A percentile compares a stretch with the other conserved stretches of the same genome.
Evolutionary conservation across 1,140 invertebrate species (phyloP).

Genomic region (Contarinia nasturtii): DNA sequence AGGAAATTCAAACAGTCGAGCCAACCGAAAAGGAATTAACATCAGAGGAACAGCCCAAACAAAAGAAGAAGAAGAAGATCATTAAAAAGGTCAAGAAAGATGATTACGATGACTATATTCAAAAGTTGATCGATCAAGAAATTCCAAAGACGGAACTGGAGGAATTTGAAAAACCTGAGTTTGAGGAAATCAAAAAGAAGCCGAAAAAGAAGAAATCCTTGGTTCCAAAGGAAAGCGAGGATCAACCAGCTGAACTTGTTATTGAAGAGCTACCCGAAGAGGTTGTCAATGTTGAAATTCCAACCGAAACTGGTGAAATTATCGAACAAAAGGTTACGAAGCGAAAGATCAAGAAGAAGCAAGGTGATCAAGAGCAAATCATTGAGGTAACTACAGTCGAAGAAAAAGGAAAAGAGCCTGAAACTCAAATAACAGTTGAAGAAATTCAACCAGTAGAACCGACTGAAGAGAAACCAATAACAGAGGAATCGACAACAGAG

Average conservation of each 20-base stretch:
- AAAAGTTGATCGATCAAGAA: conserved; percentile 12
- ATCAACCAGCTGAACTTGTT: neutral
- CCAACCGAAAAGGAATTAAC: neutral
- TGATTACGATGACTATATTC: conserved; percentile 8
- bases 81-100: neutral
- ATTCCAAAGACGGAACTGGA: conserved; percentile 10
- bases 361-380: too few species aligned
- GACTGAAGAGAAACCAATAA: neutral
- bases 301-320: too few species aligned
- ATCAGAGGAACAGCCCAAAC: too few species aligned
- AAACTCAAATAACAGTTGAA: too few species aligned
- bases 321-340: conserved; percentile 14
- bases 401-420: too few species aligned
- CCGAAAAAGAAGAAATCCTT: neutral
- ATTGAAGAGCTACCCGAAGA: neutral
- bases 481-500: neutral
- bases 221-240: neutral
- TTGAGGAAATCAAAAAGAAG: neutral
- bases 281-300: too few species aligned
- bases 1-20: neutral
- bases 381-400: too few species aligned
- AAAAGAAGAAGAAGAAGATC: neutral
- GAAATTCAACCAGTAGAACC: too few species aligned
- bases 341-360: conserved; percentile 15
- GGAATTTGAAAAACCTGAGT: too few species aligned